Conservation (phyloP, 2,888 invertebrate species). For the Acleris laterana region DNA sequence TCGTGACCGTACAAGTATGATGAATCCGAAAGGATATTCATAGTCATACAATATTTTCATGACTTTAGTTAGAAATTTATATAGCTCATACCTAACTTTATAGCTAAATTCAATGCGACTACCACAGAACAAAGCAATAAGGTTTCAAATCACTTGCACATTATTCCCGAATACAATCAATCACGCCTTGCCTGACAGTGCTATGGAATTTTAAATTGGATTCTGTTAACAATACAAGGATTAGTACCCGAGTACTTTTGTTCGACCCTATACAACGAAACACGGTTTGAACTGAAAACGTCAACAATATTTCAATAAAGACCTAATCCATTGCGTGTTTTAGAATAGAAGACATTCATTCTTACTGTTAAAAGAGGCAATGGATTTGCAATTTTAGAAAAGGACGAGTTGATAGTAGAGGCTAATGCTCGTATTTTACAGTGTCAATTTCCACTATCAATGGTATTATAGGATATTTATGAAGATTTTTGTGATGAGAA, state of each 20-base stretch:
- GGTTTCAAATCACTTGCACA: slow-evolving; percentile 51
- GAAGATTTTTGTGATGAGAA: slow-evolving; percentile 33
- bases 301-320: slow-evolving; percentile 32
- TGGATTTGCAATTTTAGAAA: slow-evolving; percentile 42
- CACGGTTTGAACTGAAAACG: slow-evolving; percentile 35
- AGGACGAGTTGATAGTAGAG: slow-evolving; percentile 40
- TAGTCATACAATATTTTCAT: no score
- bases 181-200: slow-evolving; percentile 75
- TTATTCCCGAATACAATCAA: slow-evolving; percentile 72
- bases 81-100: no score
- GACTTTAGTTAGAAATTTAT: no score
- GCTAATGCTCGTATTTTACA: slow-evolving; percentile 58
- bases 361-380: slow-evolving; percentile 39
- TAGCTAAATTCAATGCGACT: not conserved
- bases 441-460: slow-evolving; percentile 62
- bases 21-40: no score
- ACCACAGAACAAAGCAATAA: slow-evolving; percentile 14
- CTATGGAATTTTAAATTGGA: slow-evolving; percentile 82
- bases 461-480: slow-evolving; percentile 73
- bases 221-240: slow-evolving; percentile 79
- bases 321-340: slow-evolving; percentile 44
- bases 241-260: slow-evolving; percentile 71
- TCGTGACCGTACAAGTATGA: no score
- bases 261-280: slow-evolving; percentile 54
- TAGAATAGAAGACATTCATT: not conserved